A percentile compares a stretch with the other conserved stretches of the same genome.
These are phyloP conservation scores for Apeltes quadracus DNA, from an alignment of 2,113 vertebrate genomes.

Conservation along the genomic window DNA sequence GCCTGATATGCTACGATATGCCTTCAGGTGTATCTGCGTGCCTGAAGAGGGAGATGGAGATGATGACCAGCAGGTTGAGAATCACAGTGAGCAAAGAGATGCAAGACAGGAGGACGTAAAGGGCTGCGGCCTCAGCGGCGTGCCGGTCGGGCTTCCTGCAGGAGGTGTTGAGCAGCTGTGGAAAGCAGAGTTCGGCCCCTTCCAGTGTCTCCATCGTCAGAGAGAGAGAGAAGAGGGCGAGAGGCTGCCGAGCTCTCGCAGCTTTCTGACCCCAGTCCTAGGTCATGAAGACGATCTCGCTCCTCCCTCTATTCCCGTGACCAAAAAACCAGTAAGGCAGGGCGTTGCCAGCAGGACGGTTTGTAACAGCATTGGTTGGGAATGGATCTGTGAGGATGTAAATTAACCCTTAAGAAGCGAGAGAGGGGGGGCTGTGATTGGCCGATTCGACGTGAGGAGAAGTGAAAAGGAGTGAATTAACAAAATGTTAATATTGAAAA, in stretches of 20 bases:
- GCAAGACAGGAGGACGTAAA: constrained; percentile 43
- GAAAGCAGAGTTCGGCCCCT: constrained; percentile 42
- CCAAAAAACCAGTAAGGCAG: background rate
- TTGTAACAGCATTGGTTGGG: too few species aligned
- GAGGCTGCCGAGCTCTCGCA: background rate
- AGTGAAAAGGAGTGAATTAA: too few species aligned
- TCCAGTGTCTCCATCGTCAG: constrained; percentile 21
- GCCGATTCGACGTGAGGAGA: too few species aligned
- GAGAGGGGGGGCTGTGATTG: too few species aligned
- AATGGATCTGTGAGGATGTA: too few species aligned
- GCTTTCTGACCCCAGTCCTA: background rate
- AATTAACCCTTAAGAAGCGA: too few species aligned
- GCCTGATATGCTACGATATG: background rate
- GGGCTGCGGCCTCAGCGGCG: constrained; percentile 11
- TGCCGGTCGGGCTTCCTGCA: constrained; percentile 39
- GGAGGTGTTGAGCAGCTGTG: constrained; percentile 42
- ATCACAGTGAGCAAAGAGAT: constrained; percentile 47
- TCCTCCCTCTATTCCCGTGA: background rate
- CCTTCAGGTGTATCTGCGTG: background rate
- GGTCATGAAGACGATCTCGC: background rate
- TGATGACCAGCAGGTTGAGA: constrained; percentile 66
- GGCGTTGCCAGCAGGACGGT: too few species aligned
- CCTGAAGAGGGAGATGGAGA: constrained; percentile 67
- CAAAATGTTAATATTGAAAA: too few species aligned
- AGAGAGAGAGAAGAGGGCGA: background rate